Percentiles rank a stretch among this genome's conserved stretches.
Evolutionary conservation across 1,140 invertebrate species (phyloP).

Genomic region (Caenorhabditis latens): DNA sequence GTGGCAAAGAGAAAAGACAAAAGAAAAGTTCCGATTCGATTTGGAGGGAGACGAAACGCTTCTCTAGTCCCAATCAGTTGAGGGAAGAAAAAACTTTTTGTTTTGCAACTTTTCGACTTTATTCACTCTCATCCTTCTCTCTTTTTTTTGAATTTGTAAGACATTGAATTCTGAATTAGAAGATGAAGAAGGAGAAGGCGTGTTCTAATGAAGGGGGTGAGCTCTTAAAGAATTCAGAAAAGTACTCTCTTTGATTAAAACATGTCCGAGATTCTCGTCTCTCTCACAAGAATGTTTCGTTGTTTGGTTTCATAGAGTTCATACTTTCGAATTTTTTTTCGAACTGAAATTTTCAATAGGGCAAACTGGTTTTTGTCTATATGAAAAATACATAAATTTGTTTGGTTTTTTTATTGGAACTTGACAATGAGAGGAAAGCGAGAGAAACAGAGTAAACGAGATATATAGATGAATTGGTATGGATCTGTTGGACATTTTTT

Average conservation of each 20-base stretch:
- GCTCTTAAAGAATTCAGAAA: not conserved
- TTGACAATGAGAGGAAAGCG: too few relatives aligned
- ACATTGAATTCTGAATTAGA: not conserved
- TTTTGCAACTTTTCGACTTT: constrained; percentile 10
- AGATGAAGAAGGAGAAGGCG: not conserved
- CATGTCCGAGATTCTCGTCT: not conserved
- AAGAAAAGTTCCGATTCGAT: constrained; percentile 23
- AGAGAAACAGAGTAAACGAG: too few relatives aligned
- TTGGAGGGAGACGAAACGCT: not conserved
- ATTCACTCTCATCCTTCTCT: too few relatives aligned
- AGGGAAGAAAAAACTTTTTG: not conserved
- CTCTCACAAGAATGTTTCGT: not conserved
- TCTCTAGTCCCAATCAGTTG: not conserved
- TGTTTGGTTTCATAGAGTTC: not conserved
- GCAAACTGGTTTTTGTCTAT: not conserved
- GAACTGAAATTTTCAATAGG: not conserved
- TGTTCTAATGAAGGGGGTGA: not conserved
- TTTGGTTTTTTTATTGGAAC: too few relatives aligned
- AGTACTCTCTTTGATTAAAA: constrained; percentile 26
- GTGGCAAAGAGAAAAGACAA: not conserved
- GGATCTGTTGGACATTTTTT: too few relatives aligned
- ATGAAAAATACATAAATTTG: not conserved
- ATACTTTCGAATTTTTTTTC: not conserved
- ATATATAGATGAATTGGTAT: too few relatives aligned
- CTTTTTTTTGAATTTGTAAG: not conserved